Base-by-base conservation (phyloP, 2,113 vertebrate species). In the Hippocampus comes region DNA sequence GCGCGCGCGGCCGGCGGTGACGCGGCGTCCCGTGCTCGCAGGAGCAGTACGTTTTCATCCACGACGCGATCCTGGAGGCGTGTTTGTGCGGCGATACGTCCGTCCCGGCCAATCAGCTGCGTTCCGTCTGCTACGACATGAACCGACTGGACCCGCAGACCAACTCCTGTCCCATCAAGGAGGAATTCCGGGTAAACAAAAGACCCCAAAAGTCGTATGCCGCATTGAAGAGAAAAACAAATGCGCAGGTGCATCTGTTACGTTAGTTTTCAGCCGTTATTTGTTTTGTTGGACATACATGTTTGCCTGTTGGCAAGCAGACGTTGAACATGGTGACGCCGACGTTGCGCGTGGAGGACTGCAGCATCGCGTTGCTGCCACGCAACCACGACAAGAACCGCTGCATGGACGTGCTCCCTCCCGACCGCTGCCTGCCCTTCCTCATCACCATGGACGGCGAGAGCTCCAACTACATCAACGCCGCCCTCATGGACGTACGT, bases 1-100 rank as follows among this genome's bases (percentile, higher is more conserved):
- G 0, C 20, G 49, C 25, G 25, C 1, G 25, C 25, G 25, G 25
- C 25, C 25, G 25, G 25, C 25, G 20, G 11, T 43, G 63, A 65
- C 63, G n/a, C 14, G 12, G 0, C 57, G 0, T 12, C 25, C 71
- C 23, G 73, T 21, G 74, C 42, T 69, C 59, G 55, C 85, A 99
- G 97, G 97, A 99, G 76, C 97, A 99, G 80, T 99, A 99, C 17
- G 96, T 99, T 42, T 99, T 99, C 83, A 98, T 99, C 84, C 97
- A 99, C 0, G 97, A 99, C 72, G 97, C 97, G 61, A 99, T 99
- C 83, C 89, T 99, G 86, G 97, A 99, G 94, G 97, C 97, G 75
- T 99, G 97, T 89, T 94, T 99, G 41, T 99, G 97, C 0, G 97
- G 97, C 1, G 96, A 99, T 86, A 99, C 97, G 5, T 93, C 94